phyloP scores from a whole-genome alignment of 92 coral and sea anemone genomes.

The Bergia puertoricense region DNA sequence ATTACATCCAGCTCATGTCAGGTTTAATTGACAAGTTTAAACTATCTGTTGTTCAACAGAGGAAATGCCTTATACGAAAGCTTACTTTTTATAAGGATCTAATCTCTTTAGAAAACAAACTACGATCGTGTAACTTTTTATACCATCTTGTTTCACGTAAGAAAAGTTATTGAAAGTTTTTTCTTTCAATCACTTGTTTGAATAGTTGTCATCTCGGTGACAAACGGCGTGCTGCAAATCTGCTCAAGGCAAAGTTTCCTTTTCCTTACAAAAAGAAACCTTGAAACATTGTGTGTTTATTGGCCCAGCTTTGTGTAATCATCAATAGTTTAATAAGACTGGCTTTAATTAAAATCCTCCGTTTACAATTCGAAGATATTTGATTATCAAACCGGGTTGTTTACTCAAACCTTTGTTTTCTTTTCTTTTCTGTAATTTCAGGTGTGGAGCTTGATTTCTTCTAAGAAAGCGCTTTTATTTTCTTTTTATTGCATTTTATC shows the following conservation, averaged over 20 bases:
- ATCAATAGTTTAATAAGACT: constrained; percentile 97
- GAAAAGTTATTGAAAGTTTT: constrained; percentile 1
- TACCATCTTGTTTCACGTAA: background rate
- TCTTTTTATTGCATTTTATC: background rate
- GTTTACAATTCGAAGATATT: constrained; percentile 95
- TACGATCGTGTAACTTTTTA: constrained; percentile 22
- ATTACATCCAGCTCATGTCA: constrained; percentile 64
- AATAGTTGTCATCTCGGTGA: constrained; percentile 7
- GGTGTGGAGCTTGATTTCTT: constrained; percentile 63
- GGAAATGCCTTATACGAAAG: constrained; percentile 35
- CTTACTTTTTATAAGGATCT: constrained; percentile 43
- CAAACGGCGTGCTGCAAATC: constrained; percentile 16
- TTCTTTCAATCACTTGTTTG: background rate
- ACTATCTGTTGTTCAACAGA: constrained; percentile 65
- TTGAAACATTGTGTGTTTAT: constrained; percentile 64
- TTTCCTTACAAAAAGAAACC: constrained; percentile 55
- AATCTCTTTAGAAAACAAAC: constrained; percentile 45
- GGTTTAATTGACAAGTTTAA: constrained; percentile 72
- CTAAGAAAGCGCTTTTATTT: background rate
- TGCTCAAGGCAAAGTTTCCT: constrained; percentile 40
- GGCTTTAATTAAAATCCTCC: constrained; percentile 96
- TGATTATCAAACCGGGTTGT: constrained; percentile 75
- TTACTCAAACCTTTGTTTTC: constrained; percentile 67
- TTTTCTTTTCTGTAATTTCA: constrained; percentile 70
- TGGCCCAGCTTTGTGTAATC: constrained; percentile 89